Conservation (phyloP, 2,113 vertebrate genomes). For the Polypterus senegalus region DNA sequence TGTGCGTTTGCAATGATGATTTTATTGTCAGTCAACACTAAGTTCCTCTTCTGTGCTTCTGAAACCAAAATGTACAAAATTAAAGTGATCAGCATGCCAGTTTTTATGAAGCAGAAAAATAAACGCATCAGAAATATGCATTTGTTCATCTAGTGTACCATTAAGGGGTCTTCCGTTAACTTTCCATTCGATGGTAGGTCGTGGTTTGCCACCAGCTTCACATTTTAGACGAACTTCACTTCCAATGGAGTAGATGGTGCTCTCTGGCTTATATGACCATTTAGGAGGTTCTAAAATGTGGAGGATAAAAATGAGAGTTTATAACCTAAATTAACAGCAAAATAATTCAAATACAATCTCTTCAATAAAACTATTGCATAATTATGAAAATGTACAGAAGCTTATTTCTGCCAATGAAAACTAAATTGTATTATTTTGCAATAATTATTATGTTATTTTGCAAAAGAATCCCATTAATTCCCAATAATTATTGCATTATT, state of each 20-base stretch:
- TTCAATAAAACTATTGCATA: too few species aligned
- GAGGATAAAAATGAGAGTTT: conserved; percentile 7
- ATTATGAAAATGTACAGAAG: too few species aligned
- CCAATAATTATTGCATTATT: too few species aligned
- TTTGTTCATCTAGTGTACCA: conserved; percentile 35
- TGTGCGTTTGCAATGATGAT: conserved; percentile 64
- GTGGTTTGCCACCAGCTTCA: conserved; percentile 64
- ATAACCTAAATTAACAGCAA: not conserved
- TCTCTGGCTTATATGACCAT: conserved; percentile 66
- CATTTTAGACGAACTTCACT: conserved; percentile 62
- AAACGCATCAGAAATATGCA: too few species aligned
- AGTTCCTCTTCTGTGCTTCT: conserved; percentile 39
- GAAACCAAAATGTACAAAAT: conserved; percentile 12
- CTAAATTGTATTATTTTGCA: too few species aligned
- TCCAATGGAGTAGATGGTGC: conserved; percentile 61
- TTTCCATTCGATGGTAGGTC: conserved; percentile 65
- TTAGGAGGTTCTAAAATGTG: conserved; percentile 65
- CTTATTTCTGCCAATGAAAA: too few species aligned
- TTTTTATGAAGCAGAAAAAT: too few species aligned
- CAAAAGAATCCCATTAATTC: too few species aligned
- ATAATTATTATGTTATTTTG: too few species aligned
- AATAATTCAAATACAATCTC: not conserved
- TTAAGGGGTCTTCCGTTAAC: conserved; percentile 60
- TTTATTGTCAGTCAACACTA: conserved; percentile 39
- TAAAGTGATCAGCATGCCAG: too few species aligned